Base-by-base conservation (phyloP, 2,888 invertebrate genomes). In the Thera britannica region DNA sequence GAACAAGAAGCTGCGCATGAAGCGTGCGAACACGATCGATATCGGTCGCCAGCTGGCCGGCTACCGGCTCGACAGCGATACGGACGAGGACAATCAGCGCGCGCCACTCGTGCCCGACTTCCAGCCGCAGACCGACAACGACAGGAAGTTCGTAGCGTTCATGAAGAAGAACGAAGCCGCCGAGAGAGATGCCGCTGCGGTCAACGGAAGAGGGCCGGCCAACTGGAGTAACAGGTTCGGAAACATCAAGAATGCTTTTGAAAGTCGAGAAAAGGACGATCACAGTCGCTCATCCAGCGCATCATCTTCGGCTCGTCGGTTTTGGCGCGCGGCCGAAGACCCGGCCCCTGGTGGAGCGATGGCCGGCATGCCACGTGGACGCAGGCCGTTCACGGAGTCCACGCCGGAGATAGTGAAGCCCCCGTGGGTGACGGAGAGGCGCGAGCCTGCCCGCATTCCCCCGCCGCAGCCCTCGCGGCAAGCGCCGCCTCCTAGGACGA, bases 11-110 rank as follows among this genome's bases (percentile, higher is more conserved):
- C 92, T 96, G 36, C 95, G 96, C 78, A 97, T 98, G 96, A 98
- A 97, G 87, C 95, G 98, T 12, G 97, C 98, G 3, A 98, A 98
- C 77, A 98, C 98, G 1, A 97, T 98, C 72, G 97, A 98, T 82
- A 97, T 98, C 83, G 97, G 97, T 0, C 97, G 97, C 79, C 95
- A 96, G 0, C 94, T 88, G 36, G 94, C 90, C n/a, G 93, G 94
- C 35, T 95, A 95, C 81, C 90, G 92, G 58, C 83, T 94, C n/a
- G 90, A 92, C 72, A 86, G 84, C 69, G 92, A 93, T 68, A 93
- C 94, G 23, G 94, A 94, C 58, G 94, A 94, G 41, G 93, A 93
- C 7, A 83, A 85, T 58, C 70, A 66, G 82, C 76, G 83, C 76
- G 73, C 79, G 1, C 89, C 92, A 0, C 84, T 86, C 52, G 95